Percentiles rank a stretch among this genome's conserved stretches.
Evolutionary conservation across 2,113 vertebrate genomes (phyloP).

Genomic region (Archilochus colubris): DNA sequence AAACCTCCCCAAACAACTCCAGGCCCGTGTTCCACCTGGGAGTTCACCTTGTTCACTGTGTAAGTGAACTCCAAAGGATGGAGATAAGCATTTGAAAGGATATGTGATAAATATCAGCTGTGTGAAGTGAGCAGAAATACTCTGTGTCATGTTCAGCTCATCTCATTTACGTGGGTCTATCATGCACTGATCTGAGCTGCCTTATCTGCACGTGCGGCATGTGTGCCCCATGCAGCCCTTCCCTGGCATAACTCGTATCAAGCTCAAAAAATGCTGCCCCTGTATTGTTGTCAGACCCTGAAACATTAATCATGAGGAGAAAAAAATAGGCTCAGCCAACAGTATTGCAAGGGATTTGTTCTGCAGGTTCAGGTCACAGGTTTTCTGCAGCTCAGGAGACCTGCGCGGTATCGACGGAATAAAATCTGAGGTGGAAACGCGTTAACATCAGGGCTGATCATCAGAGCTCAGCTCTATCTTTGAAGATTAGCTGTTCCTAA

Average conservation of each 20-base stretch:
- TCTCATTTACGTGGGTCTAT: neutral
- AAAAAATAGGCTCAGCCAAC: constrained; percentile 36
- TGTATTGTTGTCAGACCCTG: constrained; percentile 44
- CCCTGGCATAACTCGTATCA: constrained; percentile 49
- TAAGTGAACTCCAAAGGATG: constrained; percentile 36
- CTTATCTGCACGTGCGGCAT: neutral
- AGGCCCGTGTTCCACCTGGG: neutral
- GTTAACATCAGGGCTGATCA: neutral
- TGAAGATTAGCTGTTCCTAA: neutral
- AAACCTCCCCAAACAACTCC: constrained; percentile 19
- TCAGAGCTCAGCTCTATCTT: neutral
- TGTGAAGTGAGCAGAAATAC: constrained; percentile 47
- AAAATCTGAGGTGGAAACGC: neutral
- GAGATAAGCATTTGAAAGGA: constrained; percentile 60
- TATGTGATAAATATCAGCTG: constrained; percentile 53
- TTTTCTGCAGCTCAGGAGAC: neutral
- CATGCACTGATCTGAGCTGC: constrained; percentile 7
- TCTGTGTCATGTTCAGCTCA: constrained; percentile 13
- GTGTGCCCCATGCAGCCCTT: constrained; percentile 24
- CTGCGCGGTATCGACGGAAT: neutral
- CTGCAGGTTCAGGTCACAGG: neutral
- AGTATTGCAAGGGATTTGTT: neutral
- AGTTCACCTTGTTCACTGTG: neutral
- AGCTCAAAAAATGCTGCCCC: constrained; percentile 57
- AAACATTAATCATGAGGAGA: constrained; percentile 50